Conservation (phyloP, 2,113 vertebrate genomes). For the Mastomys natalensis region DNA sequence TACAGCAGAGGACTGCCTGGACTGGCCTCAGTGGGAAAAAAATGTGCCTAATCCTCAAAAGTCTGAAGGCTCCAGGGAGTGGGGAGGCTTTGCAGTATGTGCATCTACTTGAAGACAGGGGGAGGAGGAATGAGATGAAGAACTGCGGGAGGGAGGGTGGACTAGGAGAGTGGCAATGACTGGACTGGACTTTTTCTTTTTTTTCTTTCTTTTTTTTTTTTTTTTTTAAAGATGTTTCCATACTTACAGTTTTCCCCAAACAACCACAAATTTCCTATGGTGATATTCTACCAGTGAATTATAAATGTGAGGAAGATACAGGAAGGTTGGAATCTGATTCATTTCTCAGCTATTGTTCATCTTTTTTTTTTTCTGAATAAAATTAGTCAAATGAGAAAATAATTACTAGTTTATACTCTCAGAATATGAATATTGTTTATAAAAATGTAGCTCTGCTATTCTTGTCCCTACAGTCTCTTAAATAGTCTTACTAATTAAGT, state of each 20-base stretch:
- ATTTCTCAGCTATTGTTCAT: not conserved
- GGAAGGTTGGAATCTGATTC: not conserved
- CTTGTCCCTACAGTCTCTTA: not conserved
- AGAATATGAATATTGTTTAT: not conserved
- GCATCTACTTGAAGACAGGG: too few species aligned
- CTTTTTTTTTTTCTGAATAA: constrained; percentile 8
- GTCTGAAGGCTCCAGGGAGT: too few species aligned
- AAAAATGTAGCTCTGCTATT: not conserved
- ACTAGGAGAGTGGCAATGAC: too few species aligned
- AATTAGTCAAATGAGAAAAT: constrained; percentile 6
- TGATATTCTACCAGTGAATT: not conserved
- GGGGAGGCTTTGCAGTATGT: too few species aligned
- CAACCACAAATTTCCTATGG: not conserved
- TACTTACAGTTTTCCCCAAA: not conserved
- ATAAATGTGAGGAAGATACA: not conserved
- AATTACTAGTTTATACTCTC: not conserved
- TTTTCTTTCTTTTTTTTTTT: too few species aligned
- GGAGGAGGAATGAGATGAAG: too few species aligned
- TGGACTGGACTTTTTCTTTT: too few species aligned
- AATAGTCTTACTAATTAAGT: not conserved
- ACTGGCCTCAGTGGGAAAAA: too few species aligned
- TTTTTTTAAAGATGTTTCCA: too few species aligned
- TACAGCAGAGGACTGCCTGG: too few species aligned
- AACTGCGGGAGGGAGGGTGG: too few species aligned
- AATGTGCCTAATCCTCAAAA: too few species aligned